Conservation (phyloP, 2,888 invertebrate species). For the Pachliopta kotzebuea region DNA sequence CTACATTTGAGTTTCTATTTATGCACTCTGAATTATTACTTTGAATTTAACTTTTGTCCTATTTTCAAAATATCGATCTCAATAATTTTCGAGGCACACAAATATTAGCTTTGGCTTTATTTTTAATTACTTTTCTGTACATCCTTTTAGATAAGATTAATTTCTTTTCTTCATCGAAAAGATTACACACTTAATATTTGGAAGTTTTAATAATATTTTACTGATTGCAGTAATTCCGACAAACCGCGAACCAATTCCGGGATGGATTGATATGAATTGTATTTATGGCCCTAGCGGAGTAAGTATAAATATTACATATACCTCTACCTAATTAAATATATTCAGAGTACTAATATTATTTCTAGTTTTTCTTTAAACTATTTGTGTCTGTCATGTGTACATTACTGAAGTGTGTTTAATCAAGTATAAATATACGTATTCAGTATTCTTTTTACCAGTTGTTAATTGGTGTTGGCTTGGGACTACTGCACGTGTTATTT, state of each 20-base stretch:
- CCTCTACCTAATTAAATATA: no score
- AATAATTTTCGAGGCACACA: not conserved
- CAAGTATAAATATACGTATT: no score
- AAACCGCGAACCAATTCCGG: slow-evolving; percentile 26
- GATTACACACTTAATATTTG: no score
- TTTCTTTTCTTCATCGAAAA: no score
- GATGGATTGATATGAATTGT: slow-evolving; percentile 31
- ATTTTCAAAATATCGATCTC: not conserved
- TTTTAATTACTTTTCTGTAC: not conserved
- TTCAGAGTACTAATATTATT: no score
- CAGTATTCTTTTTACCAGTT: slow-evolving; percentile 9
- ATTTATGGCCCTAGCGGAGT: slow-evolving; percentile 32
- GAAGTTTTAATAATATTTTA: no score
- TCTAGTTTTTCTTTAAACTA: no score
- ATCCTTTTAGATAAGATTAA: not conserved
- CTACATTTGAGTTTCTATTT: no score
- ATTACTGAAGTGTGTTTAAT: no score
- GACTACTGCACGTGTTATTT: slow-evolving; percentile 26
- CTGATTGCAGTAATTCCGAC: slow-evolving; percentile 24
- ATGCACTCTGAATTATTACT: no score
- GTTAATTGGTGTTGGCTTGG: slow-evolving; percentile 24
- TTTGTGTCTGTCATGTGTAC: no score
- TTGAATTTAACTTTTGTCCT: no score
- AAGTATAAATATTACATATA: slow-evolving; percentile 11
- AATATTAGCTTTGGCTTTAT: not conserved